Evolutionary conservation across 2,113 vertebrate genomes (phyloP), one percentile per base, ranked within the genome.

Genomic region (Emydura subglobosa): DNA sequence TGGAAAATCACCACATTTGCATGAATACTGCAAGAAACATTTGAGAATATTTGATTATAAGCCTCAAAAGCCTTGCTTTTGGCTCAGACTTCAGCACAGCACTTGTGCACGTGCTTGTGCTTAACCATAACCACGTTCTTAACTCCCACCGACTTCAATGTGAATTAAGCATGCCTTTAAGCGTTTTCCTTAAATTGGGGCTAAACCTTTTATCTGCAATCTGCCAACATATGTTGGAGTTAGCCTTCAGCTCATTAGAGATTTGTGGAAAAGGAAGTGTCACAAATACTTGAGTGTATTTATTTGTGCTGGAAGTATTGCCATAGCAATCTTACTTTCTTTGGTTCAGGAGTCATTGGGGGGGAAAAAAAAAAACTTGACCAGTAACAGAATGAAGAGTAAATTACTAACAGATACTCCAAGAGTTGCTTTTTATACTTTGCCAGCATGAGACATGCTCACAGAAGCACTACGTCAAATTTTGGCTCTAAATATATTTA

Each of bases 401-500:
- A 74, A 86, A 54, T 96, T 87, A n/a, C 16, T n/a, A 68, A n/a
- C 34, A 68, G 31, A 68, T 68, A 68, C 14, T 34, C 61, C 34
- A 10, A 87, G 5, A 94, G 59, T 2, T 76, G 11, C 3, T 91
- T 34, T 54, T 79, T 68, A 81, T 17, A 89, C 68, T 57, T 88
- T 90, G 42, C 82, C 95, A 88, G 88, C 79, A 93, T 92, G n/a
- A 72, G 88, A 94, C 82, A 57, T n/a, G 86, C 82, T 92, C 12
- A 31, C 0, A 39, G 51, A 90, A 92, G 79, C 79, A 59, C 0
- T 0, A 84, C 51, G 93, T 83, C 1, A 4, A 94, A 49, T 55
- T n/a, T 24, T 68, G 61, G 61, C 31, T 31, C 17, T 19, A n/a
- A 9, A 68, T 68, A n/a, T 47, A n/a, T 19, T n/a, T 68, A n/a